phyloP scores from a whole-genome alignment of 2,797 vertebrate genomes.

The Microctenopoma stevenorrisi region DNA sequence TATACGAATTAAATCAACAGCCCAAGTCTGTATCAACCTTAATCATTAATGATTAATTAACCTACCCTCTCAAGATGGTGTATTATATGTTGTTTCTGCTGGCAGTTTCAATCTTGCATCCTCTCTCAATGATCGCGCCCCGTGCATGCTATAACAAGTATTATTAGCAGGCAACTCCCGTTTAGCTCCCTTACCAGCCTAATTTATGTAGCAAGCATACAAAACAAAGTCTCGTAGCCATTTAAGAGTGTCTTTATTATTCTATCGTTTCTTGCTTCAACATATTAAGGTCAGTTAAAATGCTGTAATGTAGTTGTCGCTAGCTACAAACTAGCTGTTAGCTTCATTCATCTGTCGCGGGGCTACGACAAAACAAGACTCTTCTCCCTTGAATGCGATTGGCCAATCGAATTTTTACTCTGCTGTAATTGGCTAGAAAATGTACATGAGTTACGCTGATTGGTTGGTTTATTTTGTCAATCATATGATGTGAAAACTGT shows the following conservation, averaged over 20 bases:
- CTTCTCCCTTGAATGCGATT: conserved; percentile 49
- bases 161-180: conserved; percentile 44
- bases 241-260: not conserved
- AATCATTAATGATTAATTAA: not conserved
- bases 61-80: conserved; percentile 10
- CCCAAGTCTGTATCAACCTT: rapidly evolving
- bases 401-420: conserved; percentile 1
- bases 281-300: not conserved
- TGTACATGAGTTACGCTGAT: not conserved
- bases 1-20: not conserved
- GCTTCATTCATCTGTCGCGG: conserved; percentile 46
- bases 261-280: not conserved
- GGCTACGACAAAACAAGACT: not conserved
- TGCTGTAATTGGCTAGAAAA: conserved; percentile 42
- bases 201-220: not conserved
- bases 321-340: conserved; percentile 11
- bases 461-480: conserved; percentile 7
- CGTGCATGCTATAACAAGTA: conserved; percentile 62
- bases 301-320: not conserved
- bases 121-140: conserved; percentile 1
- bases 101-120: conserved; percentile 19
- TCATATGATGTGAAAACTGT: not conserved
- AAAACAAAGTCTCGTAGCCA: not conserved
- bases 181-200: not conserved
- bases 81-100: conserved; percentile 17